phyloP scores from a whole-genome alignment of 2,888 invertebrate genomes.

The Megalurothrips usitatus region DNA sequence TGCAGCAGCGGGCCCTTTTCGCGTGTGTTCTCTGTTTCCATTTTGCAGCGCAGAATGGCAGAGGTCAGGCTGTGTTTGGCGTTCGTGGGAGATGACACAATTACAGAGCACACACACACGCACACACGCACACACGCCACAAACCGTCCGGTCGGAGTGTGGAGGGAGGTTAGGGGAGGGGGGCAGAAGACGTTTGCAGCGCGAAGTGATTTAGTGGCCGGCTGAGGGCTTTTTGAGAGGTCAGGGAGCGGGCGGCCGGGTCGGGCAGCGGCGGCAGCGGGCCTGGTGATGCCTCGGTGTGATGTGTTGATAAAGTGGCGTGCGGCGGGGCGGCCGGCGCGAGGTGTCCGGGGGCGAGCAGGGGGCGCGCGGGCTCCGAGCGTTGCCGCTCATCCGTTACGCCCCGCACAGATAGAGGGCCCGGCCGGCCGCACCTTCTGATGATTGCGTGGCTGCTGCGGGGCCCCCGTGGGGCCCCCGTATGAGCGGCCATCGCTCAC shows the following conservation, averaged over 20 bases:
- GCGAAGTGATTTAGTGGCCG: constrained; percentile 19
- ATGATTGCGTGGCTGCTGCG: too few species aligned
- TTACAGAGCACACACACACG: background rate
- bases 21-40: background rate
- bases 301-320: constrained; percentile 17
- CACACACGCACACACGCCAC: too few species aligned
- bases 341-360: too few species aligned
- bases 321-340: background rate
- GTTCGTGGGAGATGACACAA: constrained; percentile 24
- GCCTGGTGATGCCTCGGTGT: background rate
- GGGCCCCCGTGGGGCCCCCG: too few species aligned
- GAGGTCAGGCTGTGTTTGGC: constrained; percentile 18
- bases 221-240: constrained; percentile 24
- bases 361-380: background rate
- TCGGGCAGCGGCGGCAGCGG: background rate
- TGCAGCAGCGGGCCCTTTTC: background rate
- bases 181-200: background rate
- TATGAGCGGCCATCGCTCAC: too few species aligned
- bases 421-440: too few species aligned
- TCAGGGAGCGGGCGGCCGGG: background rate
- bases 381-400: background rate
- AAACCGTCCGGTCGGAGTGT: background rate
- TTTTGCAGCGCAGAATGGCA: background rate
- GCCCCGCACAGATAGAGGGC: background rate
- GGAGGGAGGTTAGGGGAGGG: background rate